Evolutionary conservation across 2,113 vertebrate genomes (phyloP), one percentile per base, ranked within the genome.

Genomic region (Nettapus auritus): DNA sequence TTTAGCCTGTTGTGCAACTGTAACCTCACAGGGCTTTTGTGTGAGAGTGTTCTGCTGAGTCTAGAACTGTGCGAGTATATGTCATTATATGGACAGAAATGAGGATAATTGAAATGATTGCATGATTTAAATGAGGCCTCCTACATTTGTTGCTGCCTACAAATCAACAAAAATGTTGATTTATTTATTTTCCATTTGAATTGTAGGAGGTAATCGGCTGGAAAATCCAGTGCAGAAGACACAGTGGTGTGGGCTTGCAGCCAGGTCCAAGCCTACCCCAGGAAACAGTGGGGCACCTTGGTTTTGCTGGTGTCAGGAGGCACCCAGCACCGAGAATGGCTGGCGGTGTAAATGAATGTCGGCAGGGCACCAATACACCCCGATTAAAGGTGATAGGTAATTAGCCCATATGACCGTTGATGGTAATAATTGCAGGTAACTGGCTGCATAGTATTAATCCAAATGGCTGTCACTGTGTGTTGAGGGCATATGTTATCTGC

Each of bases 351-450:
- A 96, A 66, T 50, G 70, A 36, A 90, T 14, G 57, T 59, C 93
- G 86, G 93, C 73, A 73, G 71, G 40, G 57, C 68, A 71, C 25
- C 16, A 36, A 25, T 40, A 34, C 42, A 5, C 74, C 69, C 62
- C 57, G 55, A 85, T 55, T 48, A 88, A 93, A 93, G 74, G 81
- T 82, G 83, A 57, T 50, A 62, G 9, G 63, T 77, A 87, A 92
- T 93, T 96, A 92, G 80, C 73, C 66, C 56, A 1, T 69, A 52
- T 62, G 66, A 63, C 59, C 77, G 69, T 25, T 60, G 36, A 20
- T 44, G 87, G 74, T 82, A 66, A 90, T 34, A 92, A 87, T 16
- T 92, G n/a, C 88, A 96, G 89, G 93, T 90, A 89, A 85, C 69
- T 33, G 67, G 46, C 86, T 85, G 80, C 77, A 20, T 89, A 94